Evolutionary conservation across 2,888 invertebrate species (phyloP).

Genomic region (Hoplodrina ambigua): DNA sequence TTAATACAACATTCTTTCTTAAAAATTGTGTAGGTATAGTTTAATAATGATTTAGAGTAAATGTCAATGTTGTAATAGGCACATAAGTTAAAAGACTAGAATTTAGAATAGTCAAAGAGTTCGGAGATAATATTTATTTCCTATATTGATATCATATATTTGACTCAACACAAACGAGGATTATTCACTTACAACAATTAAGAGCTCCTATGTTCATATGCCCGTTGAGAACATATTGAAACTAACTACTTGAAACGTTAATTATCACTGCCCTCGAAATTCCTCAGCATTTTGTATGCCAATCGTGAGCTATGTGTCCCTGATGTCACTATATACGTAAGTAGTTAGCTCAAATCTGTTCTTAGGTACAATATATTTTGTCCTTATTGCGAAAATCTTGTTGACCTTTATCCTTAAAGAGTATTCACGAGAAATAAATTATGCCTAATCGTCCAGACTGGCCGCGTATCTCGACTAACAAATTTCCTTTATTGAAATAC

Average conservation of each 20-base stretch:
- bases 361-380: conserved; percentile 16
- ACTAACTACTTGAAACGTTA: not conserved
- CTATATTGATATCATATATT: not conserved
- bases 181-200: too few species aligned
- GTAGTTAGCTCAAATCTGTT: not conserved
- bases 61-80: not conserved
- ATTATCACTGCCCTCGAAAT: not conserved
- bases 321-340: not conserved
- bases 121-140: too few species aligned
- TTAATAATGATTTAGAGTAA: conserved; percentile 21
- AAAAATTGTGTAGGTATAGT: conserved; percentile 40
- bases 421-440: conserved; percentile 50
- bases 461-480: conserved; percentile 40
- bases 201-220: not conserved
- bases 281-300: not conserved
- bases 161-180: not conserved
- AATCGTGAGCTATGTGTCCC: not conserved
- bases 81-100: conserved; percentile 1
- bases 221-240: not conserved
- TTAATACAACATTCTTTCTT: conserved; percentile 38
- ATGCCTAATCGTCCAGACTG: conserved; percentile 42
- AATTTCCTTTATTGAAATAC: conserved; percentile 57
- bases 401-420: conserved; percentile 45
- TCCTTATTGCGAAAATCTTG: conserved; percentile 21
- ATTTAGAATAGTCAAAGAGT: not conserved